Evolutionary conservation across 37 sponge, comb jelly and placozoan genomes (phyloP).

Genomic region (Aplysina aerophoba): DNA sequence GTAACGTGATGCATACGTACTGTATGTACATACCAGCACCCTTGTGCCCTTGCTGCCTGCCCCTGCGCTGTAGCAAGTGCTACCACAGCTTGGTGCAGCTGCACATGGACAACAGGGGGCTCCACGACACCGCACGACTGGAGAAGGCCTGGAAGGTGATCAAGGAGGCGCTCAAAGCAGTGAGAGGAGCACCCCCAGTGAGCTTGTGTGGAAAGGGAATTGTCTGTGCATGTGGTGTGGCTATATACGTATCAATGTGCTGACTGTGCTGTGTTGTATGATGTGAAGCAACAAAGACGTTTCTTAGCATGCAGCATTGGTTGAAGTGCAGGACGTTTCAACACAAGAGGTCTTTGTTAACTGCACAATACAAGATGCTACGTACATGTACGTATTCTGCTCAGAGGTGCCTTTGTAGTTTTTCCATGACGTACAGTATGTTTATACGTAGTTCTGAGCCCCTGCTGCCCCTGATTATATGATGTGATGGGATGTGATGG

Average conservation of each 20-base stretch:
- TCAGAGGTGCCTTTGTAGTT: neutral
- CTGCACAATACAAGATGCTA: neutral
- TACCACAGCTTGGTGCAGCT: slow-evolving; percentile 77
- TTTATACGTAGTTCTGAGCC: too few relatives aligned
- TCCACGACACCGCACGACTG: slow-evolving; percentile 45
- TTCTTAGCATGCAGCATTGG: too few relatives aligned
- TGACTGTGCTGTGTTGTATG: neutral
- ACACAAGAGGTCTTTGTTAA: too few relatives aligned
- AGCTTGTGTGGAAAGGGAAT: neutral
- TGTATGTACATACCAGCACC: neutral
- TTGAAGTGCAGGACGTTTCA: too few relatives aligned
- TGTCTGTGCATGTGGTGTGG: slow-evolving; percentile 6
- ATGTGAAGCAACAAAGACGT: too few relatives aligned
- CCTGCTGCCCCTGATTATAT: too few relatives aligned
- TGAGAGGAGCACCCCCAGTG: slow-evolving; percentile 50
- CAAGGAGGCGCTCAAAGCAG: slow-evolving; percentile 43
- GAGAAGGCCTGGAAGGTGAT: slow-evolving; percentile 62
- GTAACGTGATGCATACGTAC: neutral
- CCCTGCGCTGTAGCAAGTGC: slow-evolving; percentile 73
- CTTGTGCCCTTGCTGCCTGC: too few relatives aligned
- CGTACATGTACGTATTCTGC: neutral
- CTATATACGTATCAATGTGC: neutral
- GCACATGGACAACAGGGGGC: slow-evolving; percentile 42
- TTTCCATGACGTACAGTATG: too few relatives aligned
- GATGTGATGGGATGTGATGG: too few relatives aligned